Evolutionary conservation across 2,797 vertebrate genomes (phyloP), one percentile per base, ranked within the genome.

Genomic region (Manis javanica): DNA sequence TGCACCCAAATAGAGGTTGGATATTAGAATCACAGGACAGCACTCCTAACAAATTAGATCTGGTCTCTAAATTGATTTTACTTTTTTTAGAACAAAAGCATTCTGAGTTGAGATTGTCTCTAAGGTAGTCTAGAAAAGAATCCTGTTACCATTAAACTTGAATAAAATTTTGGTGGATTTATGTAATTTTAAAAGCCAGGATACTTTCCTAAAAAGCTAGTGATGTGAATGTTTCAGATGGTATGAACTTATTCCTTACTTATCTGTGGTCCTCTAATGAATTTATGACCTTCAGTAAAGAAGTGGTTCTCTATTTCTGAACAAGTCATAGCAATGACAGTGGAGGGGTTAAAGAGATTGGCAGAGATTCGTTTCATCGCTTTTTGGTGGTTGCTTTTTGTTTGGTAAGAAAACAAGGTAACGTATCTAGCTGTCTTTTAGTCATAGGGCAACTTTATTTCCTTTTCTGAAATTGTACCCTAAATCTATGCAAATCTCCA

Each of bases 401-500:
- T 86, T 64, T 78, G 42, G 23, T 71, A 75, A 94, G 31, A 19
- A 89, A 92, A 87, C 10, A 78, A 91, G 55, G 14, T 63, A 78
- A 90, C 16, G 95, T 49, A 87, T 7, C 53, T 61, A 64, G 15
- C n/a, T 6, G 5, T 31, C 61, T 78, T 95, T 92, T 74, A 92
- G 68, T 92, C 23, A 96, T 24, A 85, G 12, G 74, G 19, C 87
- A 92, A 95, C n/a, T 79, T 26, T 57, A 84, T 29, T 88, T 49
- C 72, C 2, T 66, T 94, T 53, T 69, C 74, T 74, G 51, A 95
- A 96, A 93, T 57, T 69, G 14, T 0, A 83, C 51, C 37, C 46
- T 77, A 53, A 95, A 97, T 68, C 49, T 90, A 64, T 82, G 64
- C 29, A 90, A 91, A 87, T 93, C 53, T 83, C 46, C 49, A 91